Base-by-base conservation (phyloP, 2,888 invertebrate species). In the Melanchra persicariae region DNA sequence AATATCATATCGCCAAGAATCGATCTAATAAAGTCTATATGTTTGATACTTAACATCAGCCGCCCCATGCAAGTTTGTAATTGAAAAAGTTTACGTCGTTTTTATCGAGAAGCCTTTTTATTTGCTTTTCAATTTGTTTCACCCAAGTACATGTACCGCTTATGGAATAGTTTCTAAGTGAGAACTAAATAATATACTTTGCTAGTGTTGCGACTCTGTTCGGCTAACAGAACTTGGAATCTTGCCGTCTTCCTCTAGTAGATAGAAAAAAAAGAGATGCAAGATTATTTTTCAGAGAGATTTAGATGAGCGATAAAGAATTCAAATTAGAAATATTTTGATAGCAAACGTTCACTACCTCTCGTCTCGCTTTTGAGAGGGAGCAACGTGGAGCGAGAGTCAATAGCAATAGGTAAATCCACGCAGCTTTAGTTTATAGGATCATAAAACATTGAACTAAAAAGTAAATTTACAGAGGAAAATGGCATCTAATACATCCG, bases 41-140 rank as follows among this genome's bases (percentile, higher is more conserved):
- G 83, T 79, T 82, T 88, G 78, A 87, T 90, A 91, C 90, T 91
- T 90, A 92, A 91, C 91, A 91, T 90, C 88, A 89, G 88, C 77
- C 90, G 87, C 88, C 87, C 91, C 90, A 94, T 94, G 92, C 93
- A 95, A 95, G 93, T 95, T 94, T 91, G 93, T 95, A 95, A 95
- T 95, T 95, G 95, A 95, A 95, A 95, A 95, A 95, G 93, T 95
- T 95, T 84, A 88, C 87, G 87, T 90, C 87, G 88, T 87, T 89
- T 88, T 89, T 88, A 88, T 88, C 87, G 82, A 79, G 63, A 81
- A 81, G 77, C 81, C 83, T 87, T 89, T 88, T 89, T 88, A 88
- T 89, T 89, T 88, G 82, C 84, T 89, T 90, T 89, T 87, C 88
- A 88, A 88, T 89, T 88, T 88, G 87, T 89, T 89, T 85, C 77